Base-by-base conservation (phyloP, 2,888 invertebrate species). In the Troglohyphantes excavatus region DNA sequence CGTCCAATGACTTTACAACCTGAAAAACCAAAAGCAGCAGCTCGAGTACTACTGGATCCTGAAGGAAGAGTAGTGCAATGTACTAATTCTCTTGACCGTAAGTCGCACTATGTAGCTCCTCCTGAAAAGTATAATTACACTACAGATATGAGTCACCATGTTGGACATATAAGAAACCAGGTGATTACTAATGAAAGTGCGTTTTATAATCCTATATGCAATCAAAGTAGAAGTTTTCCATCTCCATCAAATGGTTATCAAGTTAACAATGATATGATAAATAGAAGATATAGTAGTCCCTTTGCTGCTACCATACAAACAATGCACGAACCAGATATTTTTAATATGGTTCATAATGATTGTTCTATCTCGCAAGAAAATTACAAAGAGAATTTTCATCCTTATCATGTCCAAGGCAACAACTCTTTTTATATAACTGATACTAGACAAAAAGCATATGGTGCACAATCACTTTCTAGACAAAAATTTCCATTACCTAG, bases 21-120 rank as follows among this genome's bases (percentile, higher is more conserved):
- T 63, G 39, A 46, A 9, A 72, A 79, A 70, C 29, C 82, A 19
- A 89, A 89, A 82, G 11, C 27, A 67, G 76, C 83, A 59, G 88
- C 89, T 43, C 43, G 70, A 73, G 91, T 91, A n/a, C 39, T 87
- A 19, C 94, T 97, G 67, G 96, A 97, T 93, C 96, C 97, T 26
- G 96, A 96, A 92, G 98, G 97, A 78, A 96, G 96, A 95, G 96
- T 97, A 65, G 96, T 97, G 91, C 97, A 96, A 94, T 96, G 96
- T 91, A 97, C 97, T 29, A 91, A 91, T 81, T 91, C 91, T n/a
- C 68, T 91, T 19, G 91, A 91, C 68, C 72, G 91, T 2, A 84
- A 61, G 27, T 21, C 63, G n/a, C 17, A 39, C 29, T 23, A 19
- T n/a, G 23, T n/a, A 13, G n/a, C 27, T 29, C 29, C 33, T 65